Evolutionary conservation across 2,113 vertebrate species (phyloP).

Genomic region (Okapia johnstoni): DNA sequence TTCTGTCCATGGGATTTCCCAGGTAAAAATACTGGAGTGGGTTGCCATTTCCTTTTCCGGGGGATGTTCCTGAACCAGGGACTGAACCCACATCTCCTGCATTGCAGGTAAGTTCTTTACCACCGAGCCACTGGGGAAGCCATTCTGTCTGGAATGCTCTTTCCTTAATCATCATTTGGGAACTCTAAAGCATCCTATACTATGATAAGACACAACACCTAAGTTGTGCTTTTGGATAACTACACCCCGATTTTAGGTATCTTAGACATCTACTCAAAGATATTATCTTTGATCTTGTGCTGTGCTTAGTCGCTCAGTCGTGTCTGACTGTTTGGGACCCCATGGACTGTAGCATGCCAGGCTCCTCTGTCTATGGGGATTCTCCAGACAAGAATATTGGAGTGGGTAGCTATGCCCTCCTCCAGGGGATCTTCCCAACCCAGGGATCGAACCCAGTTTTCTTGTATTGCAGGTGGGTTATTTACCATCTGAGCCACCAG

Average conservation of each 20-base stretch:
- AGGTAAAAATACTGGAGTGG: neutral
- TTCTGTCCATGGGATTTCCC: neutral
- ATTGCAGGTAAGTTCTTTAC: neutral
- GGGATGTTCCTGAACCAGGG: neutral
- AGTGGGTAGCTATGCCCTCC: neutral
- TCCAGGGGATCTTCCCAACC: neutral
- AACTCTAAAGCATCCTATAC: neutral
- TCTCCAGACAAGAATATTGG: neutral
- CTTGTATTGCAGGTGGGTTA: neutral
- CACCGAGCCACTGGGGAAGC: neutral
- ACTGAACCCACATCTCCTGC: no score
- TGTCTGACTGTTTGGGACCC: neutral
- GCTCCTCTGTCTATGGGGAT: neutral
- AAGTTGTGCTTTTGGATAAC: neutral
- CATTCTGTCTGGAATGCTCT: neutral
- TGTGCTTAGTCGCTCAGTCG: neutral
- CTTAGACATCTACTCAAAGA: neutral
- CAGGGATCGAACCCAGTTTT: neutral
- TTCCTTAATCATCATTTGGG: neutral
- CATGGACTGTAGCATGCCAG: neutral
- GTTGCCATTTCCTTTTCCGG: neutral
- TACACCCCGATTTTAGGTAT: neutral
- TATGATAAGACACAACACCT: neutral
- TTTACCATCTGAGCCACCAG: neutral
- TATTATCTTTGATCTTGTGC: neutral